Evolutionary conservation across 2,113 vertebrate species (phyloP), one percentile per base, ranked within the genome.

Genomic region (Rhynchomys soricoides): DNA sequence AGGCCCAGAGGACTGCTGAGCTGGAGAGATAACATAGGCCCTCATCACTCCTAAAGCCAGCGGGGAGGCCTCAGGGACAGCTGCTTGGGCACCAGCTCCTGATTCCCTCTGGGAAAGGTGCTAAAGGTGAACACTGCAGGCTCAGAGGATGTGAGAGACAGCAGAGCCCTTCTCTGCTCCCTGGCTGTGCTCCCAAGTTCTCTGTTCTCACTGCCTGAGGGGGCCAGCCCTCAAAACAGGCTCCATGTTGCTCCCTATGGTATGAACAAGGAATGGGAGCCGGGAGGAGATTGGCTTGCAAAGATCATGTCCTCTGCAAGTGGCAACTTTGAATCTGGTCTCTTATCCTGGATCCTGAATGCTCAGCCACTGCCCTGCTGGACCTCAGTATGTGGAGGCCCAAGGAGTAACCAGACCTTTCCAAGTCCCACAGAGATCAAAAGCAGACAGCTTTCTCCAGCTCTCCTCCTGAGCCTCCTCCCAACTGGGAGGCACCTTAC

Each of bases 231-330:
- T 78, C 24, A 4, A n/a, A 48, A 31, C 3, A 15, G 31, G 50
- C 34, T 64, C 89, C 34, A 8, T 34, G 21, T 34, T 12, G 5
- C 50, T 13, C 66, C 21, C 40, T 1, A 0, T 45, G 26, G 22
- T 34, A 11, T 64, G 85, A 16, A 0, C 3, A 50, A 57, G 45
- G 45, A 34, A 24, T 34, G 17, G 66, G n/a, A 66, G 17, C 26
- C 29, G 1, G 0, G 4, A n/a, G 5, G 7, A 79, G 71, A 21
- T 1, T 29, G 26, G 2, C 1, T 1, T 9, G 13, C 74, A 43
- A 16, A 94, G 92, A 71, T 34, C 77, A 1, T 0, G 9, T 12
- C 0, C 0, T 40, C 7, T 3, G 2, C 64, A 12, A 73, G 68
- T 40, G 7, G 64, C 15, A 0, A 71, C 50, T 45, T 81, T 64